These are phyloP conservation scores for Aurelia sp. DNA, from an alignment of 30 jellyfish, hydroid and myxozoan species.

Conservation along the genomic window DNA sequence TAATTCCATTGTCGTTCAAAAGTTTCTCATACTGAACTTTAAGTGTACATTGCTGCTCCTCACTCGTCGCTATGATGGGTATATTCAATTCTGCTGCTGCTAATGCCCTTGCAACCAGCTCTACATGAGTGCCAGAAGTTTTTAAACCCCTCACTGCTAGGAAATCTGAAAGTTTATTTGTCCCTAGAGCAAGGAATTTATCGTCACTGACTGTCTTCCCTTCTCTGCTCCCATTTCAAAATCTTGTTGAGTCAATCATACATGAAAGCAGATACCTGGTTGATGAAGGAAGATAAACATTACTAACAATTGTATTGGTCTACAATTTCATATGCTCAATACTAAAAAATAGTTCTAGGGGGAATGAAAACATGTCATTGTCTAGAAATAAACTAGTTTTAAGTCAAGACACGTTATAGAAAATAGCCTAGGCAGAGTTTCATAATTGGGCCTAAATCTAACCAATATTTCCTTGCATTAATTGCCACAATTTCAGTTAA, in stretches of 20 bases:
- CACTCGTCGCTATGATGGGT: conserved; percentile 27
- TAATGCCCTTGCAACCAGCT: conserved; percentile 67
- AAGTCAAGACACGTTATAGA: too few species aligned
- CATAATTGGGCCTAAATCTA: conserved; percentile 2
- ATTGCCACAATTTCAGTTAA: not conserved
- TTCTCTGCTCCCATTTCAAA: conserved; percentile 10
- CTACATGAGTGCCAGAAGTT: conserved; percentile 51
- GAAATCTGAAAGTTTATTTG: conserved; percentile 17
- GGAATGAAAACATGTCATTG: not conserved
- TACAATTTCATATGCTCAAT: not conserved
- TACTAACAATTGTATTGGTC: not conserved
- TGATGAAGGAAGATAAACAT: conserved; percentile 2
- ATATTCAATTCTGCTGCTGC: conserved; percentile 54
- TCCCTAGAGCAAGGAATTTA: conserved; percentile 18
- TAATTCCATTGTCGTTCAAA: conserved; percentile 6
- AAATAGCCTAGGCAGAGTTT: not conserved
- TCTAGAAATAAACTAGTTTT: too few species aligned
- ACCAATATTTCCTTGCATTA: not conserved
- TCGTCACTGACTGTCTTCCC: not conserved
- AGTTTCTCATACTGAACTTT: conserved; percentile 17
- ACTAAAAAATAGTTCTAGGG: not conserved
- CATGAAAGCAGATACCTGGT: not conserved
- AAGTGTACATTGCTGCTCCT: conserved; percentile 38
- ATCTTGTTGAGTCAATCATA: not conserved
- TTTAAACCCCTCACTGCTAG: conserved; percentile 58